phyloP scores from a whole-genome alignment of 2,797 vertebrate genomes.

The Micromesistius poutassou region DNA sequence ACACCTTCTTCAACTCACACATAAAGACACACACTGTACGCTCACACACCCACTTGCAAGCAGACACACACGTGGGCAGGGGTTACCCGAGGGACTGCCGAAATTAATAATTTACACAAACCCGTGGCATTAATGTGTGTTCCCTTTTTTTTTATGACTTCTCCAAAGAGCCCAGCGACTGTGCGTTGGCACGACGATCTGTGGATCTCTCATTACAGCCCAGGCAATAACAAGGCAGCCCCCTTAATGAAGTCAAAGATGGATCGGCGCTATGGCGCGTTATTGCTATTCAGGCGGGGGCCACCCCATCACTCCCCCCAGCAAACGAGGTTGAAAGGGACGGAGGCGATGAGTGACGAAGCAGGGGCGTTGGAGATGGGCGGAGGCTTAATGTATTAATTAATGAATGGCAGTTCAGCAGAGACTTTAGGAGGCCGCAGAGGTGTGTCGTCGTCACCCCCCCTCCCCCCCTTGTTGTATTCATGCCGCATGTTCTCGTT shows the following conservation, averaged over 20 bases:
- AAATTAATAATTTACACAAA: constrained; percentile 70
- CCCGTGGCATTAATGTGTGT: constrained; percentile 52
- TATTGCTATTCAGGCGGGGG: constrained; percentile 61
- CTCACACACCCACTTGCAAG: constrained; percentile 4
- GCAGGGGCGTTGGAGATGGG: constrained; percentile 4
- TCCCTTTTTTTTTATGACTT: constrained; percentile 41
- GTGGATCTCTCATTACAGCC: constrained; percentile 51
- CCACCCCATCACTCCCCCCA: constrained; percentile 43
- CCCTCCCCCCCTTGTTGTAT: neutral
- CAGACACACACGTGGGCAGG: constrained; percentile 2
- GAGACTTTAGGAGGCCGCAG: constrained; percentile 24
- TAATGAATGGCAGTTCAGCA: constrained; percentile 22
- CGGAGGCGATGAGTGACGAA: constrained; percentile 34
- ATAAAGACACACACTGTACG: neutral
- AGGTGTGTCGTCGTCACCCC: constrained; percentile 16
- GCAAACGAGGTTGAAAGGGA: constrained; percentile 29
- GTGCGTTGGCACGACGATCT: constrained; percentile 48
- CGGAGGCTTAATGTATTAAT: constrained; percentile 45
- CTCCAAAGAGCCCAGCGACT: constrained; percentile 37
- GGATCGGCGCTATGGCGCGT: constrained; percentile 49
- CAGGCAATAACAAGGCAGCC: constrained; percentile 52
- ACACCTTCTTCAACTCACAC: constrained; percentile 6
- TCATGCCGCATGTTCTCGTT: neutral
- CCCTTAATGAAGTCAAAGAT: constrained; percentile 64
- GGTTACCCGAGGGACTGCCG: constrained; percentile 39